Conservation (phyloP, 2,797 vertebrate genomes). For the Todus mexicanus region DNA sequence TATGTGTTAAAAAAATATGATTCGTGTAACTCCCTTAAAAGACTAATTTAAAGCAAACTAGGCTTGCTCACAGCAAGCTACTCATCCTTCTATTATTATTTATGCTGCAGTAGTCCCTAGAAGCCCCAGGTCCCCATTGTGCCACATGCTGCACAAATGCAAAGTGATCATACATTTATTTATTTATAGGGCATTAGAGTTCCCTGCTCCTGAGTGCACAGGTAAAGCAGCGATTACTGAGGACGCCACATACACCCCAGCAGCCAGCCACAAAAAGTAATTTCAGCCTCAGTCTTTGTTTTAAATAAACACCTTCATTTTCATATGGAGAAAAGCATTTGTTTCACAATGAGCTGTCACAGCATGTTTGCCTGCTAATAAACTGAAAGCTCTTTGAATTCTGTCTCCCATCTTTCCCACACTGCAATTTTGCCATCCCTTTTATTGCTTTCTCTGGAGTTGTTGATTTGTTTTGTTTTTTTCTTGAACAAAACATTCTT, state of each 20-base stretch:
- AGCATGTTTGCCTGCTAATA: conserved; percentile 43
- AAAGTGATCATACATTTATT: neutral
- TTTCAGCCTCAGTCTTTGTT: conserved; percentile 9
- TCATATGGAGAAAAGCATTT: conserved; percentile 33
- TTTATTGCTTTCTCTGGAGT: neutral
- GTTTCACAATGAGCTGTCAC: conserved; percentile 46
- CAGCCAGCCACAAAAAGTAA: conserved; percentile 25
- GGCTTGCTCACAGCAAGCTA: neutral
- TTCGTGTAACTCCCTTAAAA: neutral
- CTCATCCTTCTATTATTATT: neutral
- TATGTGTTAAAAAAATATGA: neutral
- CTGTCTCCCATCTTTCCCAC: conserved; percentile 7
- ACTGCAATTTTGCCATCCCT: neutral
- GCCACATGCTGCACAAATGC: neutral
- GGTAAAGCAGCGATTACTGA: neutral
- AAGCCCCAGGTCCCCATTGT: neutral
- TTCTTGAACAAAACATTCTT: neutral
- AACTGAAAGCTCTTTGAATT: conserved; percentile 40
- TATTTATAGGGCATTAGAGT: neutral
- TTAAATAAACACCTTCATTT: conserved; percentile 51
- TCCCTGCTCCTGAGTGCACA: neutral
- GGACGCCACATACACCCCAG: neutral
- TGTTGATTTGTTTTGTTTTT: neutral
- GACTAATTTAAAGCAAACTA: neutral
- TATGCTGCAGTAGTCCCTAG: neutral